Percentiles rank a stretch among this genome's conserved stretches.
These are phyloP conservation scores for Cheilosia variabilis DNA, from an alignment of 2,888 invertebrate species.

Conservation along the genomic window DNA sequence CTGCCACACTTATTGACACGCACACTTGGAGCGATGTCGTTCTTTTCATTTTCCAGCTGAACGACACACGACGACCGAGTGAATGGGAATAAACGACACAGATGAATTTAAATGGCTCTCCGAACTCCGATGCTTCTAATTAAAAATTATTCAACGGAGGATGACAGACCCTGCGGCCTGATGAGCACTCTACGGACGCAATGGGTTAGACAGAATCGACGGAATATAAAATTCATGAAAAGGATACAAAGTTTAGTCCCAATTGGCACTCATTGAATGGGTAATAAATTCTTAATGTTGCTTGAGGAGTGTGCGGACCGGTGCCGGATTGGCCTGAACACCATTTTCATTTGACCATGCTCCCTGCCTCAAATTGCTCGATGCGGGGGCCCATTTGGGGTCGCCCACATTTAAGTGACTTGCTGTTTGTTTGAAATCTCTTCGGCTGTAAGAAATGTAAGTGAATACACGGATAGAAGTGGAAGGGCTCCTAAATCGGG, in stretches of 20 bases:
- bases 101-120: slow-evolving; percentile 73
- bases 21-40: slow-evolving; percentile 49
- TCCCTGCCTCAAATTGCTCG: slow-evolving; percentile 32
- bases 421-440: slow-evolving; percentile 15
- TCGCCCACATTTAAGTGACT: slow-evolving; percentile 17
- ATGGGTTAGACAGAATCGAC: slow-evolving; percentile 47
- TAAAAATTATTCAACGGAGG: slow-evolving; percentile 61
- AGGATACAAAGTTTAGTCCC: slow-evolving; percentile 61
- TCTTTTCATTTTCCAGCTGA: slow-evolving; percentile 15
- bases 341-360: slow-evolving; percentile 21
- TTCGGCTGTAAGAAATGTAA: slow-evolving; percentile 28
- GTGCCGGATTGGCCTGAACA: not conserved
- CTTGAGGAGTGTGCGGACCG: slow-evolving; percentile 1
- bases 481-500: too few relatives aligned
- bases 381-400: slow-evolving; percentile 34
- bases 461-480: not conserved
- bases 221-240: slow-evolving; percentile 67
- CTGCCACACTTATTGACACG: slow-evolving; percentile 48
- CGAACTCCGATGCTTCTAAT: slow-evolving; percentile 67
- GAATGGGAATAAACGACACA: slow-evolving; percentile 14
- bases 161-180: not conserved
- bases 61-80: not conserved
- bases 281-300: slow-evolving; percentile 69
- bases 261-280: slow-evolving; percentile 73
- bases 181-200: slow-evolving; percentile 43